These are phyloP conservation scores for Gorsachius magnificus DNA, from an alignment of 2,797 vertebrate species.

Conservation along the genomic window DNA sequence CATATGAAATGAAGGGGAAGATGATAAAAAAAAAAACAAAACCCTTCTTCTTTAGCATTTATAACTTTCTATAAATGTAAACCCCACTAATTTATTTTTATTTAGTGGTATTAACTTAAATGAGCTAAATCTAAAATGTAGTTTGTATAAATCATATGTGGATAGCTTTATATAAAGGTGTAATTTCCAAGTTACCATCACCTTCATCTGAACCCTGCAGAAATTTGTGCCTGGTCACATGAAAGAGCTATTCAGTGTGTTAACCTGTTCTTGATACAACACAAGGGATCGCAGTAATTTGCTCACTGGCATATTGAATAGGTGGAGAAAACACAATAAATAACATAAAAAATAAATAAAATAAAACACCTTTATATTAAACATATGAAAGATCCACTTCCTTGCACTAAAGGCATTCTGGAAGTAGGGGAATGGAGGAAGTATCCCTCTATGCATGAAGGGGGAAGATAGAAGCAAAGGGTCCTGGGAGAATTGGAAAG, in stretches of 20 bases:
- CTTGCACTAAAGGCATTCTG: not conserved
- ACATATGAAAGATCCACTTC: not conserved
- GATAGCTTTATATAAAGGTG: not conserved
- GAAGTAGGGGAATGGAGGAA: not conserved
- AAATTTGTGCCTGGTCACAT: not conserved
- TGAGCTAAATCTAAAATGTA: not conserved
- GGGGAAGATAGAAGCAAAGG: not conserved
- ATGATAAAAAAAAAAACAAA: not conserved
- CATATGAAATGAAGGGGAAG: not conserved
- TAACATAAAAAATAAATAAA: too few relatives aligned
- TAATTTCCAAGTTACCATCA: not conserved
- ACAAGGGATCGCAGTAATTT: not conserved
- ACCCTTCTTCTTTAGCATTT: not conserved
- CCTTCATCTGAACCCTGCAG: not conserved
- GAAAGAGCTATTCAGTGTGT: not conserved
- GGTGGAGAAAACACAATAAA: not conserved
- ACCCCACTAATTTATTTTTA: not conserved
- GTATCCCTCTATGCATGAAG: not conserved
- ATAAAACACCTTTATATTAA: not conserved
- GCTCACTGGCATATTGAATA: not conserved
- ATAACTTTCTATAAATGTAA: not conserved
- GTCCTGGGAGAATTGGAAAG: not conserved
- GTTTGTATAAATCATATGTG: not conserved
- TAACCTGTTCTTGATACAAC: not conserved
- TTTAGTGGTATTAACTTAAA: not conserved